Evolutionary conservation across 2,113 vertebrate genomes (phyloP), one percentile per base, ranked within the genome.

Genomic region (Toxotes jaculatrix): DNA sequence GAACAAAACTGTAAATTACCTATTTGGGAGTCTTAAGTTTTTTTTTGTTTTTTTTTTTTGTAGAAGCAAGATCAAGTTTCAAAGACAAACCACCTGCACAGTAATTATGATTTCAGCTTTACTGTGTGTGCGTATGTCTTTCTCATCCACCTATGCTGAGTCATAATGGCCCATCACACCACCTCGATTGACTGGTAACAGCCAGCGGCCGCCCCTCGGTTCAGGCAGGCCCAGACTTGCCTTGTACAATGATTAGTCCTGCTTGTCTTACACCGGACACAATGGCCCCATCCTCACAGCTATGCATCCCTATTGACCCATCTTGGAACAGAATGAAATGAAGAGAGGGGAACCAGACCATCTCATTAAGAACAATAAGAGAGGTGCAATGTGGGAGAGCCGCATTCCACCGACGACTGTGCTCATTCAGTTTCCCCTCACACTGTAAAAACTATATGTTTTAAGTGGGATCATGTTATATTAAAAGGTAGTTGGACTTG

Each of bases 171-270:
- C 70, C 40, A 70, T 83, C 61, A 53, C 70, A 80, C 59, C 60
- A 57, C 49, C 27, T 3, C 40, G 1, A 72, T 66, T 53, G 77
- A 84, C 77, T 84, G 69, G 77, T 84, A 88, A 93, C 86, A 72
- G 16, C 67, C 74, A 82, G 23, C 60, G 59, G 87, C 86, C 74
- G 21, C 87, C 77, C 74, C 75, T 88, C 34, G 17, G 66, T 51
- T 43, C 74, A 5, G 89, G 82, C 95, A 95, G 90, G 95, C 85
- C 92, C 69, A 55, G 82, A 85, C 95, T 84, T 81, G 95, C 85
- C 91, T 85, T 7, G 83, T 79, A 89, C 89, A 93, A 91, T 92
- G 87, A 95, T 95, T 94, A 94, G 82, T 93, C 91, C 92, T 83
- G 78, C 83, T 93, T 80, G 88, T 93, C 80, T 91, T 90, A 89